phyloP scores from a whole-genome alignment of 2,113 vertebrate species.

The Microcebus ravelobensis region DNA sequence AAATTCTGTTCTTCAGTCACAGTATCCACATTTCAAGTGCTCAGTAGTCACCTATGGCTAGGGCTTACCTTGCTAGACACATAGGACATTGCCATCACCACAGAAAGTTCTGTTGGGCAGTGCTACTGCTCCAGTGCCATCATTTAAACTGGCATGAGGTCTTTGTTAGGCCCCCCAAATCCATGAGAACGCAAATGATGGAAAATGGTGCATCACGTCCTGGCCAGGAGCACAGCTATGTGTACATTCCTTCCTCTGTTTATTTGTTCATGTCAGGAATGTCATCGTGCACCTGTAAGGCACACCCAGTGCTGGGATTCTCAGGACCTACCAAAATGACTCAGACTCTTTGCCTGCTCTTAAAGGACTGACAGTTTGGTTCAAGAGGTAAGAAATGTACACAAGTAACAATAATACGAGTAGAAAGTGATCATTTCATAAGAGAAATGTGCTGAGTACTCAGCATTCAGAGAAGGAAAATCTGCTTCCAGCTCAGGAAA shows the following conservation, averaged over 20 bases:
- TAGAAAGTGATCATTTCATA: neutral
- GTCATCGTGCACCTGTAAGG: neutral
- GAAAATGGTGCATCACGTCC: neutral
- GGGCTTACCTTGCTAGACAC: neutral
- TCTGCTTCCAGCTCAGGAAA: neutral
- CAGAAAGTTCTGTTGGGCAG: neutral
- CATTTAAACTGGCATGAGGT: neutral
- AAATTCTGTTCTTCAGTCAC: neutral
- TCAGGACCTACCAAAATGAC: neutral
- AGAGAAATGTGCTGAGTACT: neutral
- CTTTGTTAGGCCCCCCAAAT: neutral
- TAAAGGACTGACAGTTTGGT: neutral
- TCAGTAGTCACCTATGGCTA: neutral
- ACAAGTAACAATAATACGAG: neutral
- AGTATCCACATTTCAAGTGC: neutral
- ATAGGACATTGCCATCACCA: neutral
- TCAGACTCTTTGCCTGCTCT: neutral
- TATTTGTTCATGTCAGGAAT: neutral
- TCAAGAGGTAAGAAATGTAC: neutral
- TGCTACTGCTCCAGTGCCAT: neutral
- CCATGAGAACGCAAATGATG: neutral
- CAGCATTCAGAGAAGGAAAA: constrained; percentile 46
- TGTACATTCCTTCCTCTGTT: neutral
- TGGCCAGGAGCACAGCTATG: neutral
- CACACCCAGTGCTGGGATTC: neutral